These are phyloP conservation scores for Hedya salicella DNA, from an alignment of 2,888 invertebrate genomes.

Conservation along the genomic window DNA sequence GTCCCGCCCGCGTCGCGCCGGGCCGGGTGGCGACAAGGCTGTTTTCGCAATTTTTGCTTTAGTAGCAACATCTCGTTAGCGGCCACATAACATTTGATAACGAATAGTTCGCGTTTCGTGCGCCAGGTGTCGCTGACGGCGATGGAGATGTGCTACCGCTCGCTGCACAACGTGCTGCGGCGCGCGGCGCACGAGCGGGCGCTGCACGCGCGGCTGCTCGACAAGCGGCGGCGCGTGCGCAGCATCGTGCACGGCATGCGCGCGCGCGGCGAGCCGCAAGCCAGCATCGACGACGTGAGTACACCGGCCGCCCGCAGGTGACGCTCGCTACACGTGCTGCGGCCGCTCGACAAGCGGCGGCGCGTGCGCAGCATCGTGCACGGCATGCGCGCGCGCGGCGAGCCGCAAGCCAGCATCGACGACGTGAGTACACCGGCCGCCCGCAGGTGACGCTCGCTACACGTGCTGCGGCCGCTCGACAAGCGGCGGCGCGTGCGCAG, in stretches of 20 bases:
- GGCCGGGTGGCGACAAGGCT: too few relatives aligned
- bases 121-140: constrained; percentile 63
- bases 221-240: constrained; percentile 94
- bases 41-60: too few relatives aligned
- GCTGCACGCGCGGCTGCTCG: constrained; percentile 90
- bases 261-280: constrained; percentile 90
- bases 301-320: too few relatives aligned
- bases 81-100: too few relatives aligned
- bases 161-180: constrained; percentile 63
- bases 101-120: neutral
- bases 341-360: constrained; percentile 94
- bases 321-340: constrained; percentile 87
- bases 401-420: constrained; percentile 90
- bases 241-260: constrained; percentile 92
- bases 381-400: constrained; percentile 91
- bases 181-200: constrained; percentile 53
- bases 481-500: constrained; percentile 94
- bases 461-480: constrained; percentile 92
- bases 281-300: constrained; percentile 91
- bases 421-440: constrained; percentile 88
- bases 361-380: constrained; percentile 92
- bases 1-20: too few relatives aligned
- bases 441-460: too few relatives aligned
- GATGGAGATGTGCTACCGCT: constrained; percentile 66
- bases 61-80: too few relatives aligned